A percentile compares a stretch with the other conserved stretches of the same genome.
Conservation (phyloP, 2,797 vertebrate species). For the Otolemur crassicaudatus region DNA sequence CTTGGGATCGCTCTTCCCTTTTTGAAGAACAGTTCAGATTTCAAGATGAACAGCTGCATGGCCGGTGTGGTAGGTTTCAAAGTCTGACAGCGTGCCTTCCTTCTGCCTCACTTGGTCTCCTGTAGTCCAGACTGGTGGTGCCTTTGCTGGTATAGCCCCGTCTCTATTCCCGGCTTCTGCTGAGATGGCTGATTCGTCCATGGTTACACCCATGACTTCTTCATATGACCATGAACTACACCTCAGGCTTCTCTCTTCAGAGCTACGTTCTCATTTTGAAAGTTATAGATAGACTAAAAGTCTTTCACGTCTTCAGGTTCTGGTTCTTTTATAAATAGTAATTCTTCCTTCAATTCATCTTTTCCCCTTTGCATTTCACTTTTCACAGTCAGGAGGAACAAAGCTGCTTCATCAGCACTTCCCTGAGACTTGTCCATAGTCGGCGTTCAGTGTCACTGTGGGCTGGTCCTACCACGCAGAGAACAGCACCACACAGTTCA, state of each 20-base stretch:
- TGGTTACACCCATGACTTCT: neutral
- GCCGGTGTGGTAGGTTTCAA: neutral
- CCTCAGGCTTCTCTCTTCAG: neutral
- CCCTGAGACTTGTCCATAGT: neutral
- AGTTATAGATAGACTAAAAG: neutral
- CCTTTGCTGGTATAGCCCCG: neutral
- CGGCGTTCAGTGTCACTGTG: neutral
- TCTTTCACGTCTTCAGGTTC: neutral
- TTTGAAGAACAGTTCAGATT: neutral
- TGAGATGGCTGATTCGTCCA: neutral
- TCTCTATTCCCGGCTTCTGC: neutral
- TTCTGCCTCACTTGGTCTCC: neutral
- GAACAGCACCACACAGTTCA: neutral
- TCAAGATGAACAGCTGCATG: neutral
- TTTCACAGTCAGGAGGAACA: neutral
- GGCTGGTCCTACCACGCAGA: too few species aligned
- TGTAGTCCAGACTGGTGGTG: neutral
- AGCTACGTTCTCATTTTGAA: neutral
- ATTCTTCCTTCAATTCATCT: neutral
- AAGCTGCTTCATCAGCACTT: neutral
- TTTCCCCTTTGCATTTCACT: neutral
- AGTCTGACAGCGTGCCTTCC: neutral
- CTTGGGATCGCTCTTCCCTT: neutral
- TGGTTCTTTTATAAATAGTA: neutral
- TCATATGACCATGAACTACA: neutral